Conservation (phyloP, 1,140 invertebrate species). For the Cotesia chilonis region DNA sequence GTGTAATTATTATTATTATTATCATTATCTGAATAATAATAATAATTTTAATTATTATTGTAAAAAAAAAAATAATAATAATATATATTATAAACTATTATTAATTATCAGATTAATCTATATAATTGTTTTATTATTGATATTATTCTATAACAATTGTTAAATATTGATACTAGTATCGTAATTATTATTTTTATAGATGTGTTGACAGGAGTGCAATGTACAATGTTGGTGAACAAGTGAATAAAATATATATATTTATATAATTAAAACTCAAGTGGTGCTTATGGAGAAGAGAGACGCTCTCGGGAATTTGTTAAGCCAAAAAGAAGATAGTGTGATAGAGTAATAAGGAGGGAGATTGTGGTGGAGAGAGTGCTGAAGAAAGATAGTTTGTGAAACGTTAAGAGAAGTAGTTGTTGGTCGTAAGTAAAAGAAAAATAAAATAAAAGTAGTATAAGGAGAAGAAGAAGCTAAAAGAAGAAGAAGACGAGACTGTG, state of each 20-base stretch:
- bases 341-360: background rate
- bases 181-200: conserved; percentile 2
- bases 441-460: background rate
- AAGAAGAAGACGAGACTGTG: conserved; percentile 25
- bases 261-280: conserved; percentile 45
- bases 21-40: too few species aligned
- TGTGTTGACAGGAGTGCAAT: conserved; percentile 27
- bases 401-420: conserved; percentile 1
- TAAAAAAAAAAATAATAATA: too few species aligned
- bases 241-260: conserved; percentile 40
- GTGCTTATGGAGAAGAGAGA: background rate
- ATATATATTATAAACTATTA: too few species aligned
- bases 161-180: too few species aligned
- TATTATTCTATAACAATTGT: too few species aligned
- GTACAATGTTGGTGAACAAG: conserved; percentile 46
- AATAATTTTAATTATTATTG: too few species aligned
- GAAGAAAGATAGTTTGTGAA: background rate
- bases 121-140: conserved; percentile 39
- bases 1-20: too few species aligned
- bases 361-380: background rate
- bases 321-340: conserved; percentile 6
- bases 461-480: conserved; percentile 3
- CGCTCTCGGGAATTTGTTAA: too few species aligned
- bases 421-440: background rate
- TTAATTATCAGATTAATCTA: conserved; percentile 20